A percentile compares a stretch with the other conserved stretches of the same genome.
phyloP scores from a whole-genome alignment of 2,888 invertebrate species.

The Phaedon cochleariae region DNA sequence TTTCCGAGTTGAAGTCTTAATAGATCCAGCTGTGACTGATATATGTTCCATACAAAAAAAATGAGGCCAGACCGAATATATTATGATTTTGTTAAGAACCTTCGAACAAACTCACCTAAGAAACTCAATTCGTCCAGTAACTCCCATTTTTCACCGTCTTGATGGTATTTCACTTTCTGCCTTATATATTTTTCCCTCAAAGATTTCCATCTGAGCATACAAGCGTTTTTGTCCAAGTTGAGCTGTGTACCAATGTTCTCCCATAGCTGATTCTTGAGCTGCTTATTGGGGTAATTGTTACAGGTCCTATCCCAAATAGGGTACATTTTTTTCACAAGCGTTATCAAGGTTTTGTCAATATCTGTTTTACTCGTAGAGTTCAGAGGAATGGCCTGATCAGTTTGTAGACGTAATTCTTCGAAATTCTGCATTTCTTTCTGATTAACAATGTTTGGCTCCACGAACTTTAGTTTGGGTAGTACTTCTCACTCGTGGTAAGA shows the following conservation, averaged over 20 bases:
- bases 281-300: constrained; percentile 50
- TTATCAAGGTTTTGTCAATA: constrained; percentile 44
- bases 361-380: constrained; percentile 12
- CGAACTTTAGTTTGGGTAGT: constrained; percentile 27
- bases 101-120: constrained; percentile 38
- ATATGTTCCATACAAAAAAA: too few species aligned
- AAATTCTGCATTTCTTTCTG: constrained; percentile 16
- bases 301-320: constrained; percentile 53
- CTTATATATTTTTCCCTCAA: constrained; percentile 54
- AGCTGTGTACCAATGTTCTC: constrained; percentile 44
- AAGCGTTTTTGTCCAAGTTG: constrained; percentile 45
- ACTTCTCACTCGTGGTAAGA: neutral
- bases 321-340: constrained; percentile 46
- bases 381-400: constrained; percentile 8
- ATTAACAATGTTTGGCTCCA: too few species aligned
- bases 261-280: constrained; percentile 50
- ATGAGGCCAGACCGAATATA: too few species aligned
- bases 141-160: constrained; percentile 53
- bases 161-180: constrained; percentile 47
- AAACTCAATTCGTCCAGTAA: constrained; percentile 51
- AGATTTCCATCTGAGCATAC: constrained; percentile 53
- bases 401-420: constrained; percentile 22
- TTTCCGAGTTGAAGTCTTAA: too few species aligned
- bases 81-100: too few species aligned
- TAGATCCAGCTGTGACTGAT: too few species aligned